Evolutionary conservation across 2,888 invertebrate genomes (phyloP), one percentile per base, ranked within the genome.

Genomic region (Parnassius smintheus): DNA sequence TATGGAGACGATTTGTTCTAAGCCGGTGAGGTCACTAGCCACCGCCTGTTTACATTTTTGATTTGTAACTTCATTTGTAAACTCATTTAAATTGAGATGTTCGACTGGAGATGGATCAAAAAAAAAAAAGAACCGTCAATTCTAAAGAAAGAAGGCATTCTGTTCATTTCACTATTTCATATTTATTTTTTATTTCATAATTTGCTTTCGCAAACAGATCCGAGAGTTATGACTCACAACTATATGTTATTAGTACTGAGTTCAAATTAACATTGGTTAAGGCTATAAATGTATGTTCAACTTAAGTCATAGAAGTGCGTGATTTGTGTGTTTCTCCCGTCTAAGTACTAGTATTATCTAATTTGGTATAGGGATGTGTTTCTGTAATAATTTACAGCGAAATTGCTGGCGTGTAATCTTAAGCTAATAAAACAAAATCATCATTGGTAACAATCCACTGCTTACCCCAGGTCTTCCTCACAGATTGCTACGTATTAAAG

Each of bases 1-100:
- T 84, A 82, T 78, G 75, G 71, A 72, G 70, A 73, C 81, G 77
- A 82, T 87, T 83, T 85, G 82, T 83, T 81, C 70, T 74, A 73
- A 80, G 72, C 67, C 70, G 66, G 66, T 68, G 66, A 67, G 66
- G 65, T 55, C 49, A 55, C 69, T 70, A 66, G 73, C 75, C 75
- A 76, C 72, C 75, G 72, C 70, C 68, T 78, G 77, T 81, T 79
- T 83, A 77, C 81, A 67, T 75, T 72, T 77, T 77, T 82, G 75
- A 82, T 83, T 82, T 80, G 82, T 79, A 76, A 72, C 76, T 77
- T 75, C 73, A 74, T 76, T 75, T 78, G 75, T 76, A 68, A 72
- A 68, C 66, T 73, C 69, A 71, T 73, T 69, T 70, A 67, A 70
- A 80, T 80, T 77, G 79, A 80, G 77, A 76, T 76, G 76, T 80